Conservation (phyloP, 92 coral and sea anemone species). For the Actinostola sp. region DNA sequence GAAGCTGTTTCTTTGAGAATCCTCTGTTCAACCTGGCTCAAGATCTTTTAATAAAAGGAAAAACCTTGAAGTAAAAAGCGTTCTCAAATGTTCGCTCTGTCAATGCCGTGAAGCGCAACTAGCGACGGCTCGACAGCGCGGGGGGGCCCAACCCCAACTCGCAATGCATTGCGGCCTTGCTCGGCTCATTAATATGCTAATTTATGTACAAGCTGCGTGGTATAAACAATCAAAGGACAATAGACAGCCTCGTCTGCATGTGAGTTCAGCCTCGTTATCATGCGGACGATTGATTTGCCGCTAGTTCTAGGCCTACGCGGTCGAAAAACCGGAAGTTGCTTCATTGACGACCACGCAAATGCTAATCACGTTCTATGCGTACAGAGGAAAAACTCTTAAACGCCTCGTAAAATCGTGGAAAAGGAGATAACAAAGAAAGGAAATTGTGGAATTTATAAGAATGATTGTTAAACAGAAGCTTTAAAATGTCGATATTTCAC, state of each 20-base stretch:
- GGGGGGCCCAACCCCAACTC: constrained; percentile 99
- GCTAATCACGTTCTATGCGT: constrained; percentile 22
- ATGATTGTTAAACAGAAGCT: no score
- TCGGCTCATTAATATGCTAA: constrained; percentile 65
- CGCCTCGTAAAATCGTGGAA: no score
- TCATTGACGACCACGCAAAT: constrained; percentile 32
- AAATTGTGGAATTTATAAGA: neutral
- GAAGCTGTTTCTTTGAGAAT: constrained; percentile 58
- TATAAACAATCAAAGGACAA: constrained; percentile 70
- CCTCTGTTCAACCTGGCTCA: constrained; percentile 59
- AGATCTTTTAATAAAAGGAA: constrained; percentile 77
- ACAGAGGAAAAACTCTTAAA: constrained; percentile 13
- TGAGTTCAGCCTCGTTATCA: constrained; percentile 40
- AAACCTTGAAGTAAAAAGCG: constrained; percentile 91
- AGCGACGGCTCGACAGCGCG: constrained; percentile 98
- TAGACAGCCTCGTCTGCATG: constrained; percentile 67
- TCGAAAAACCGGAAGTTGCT: constrained; percentile 50
- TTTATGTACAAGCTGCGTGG: constrained; percentile 62
- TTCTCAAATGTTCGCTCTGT: constrained; percentile 97
- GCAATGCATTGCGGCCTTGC: constrained; percentile 86
- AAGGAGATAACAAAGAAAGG: neutral
- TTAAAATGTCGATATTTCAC: no score
- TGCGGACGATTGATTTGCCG: constrained; percentile 23
- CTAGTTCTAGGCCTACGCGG: constrained; percentile 45
- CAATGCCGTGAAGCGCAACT: constrained; percentile 99